These are phyloP conservation scores for Neoniphon sammara DNA, from an alignment of 2,797 vertebrate genomes.

Conservation along the genomic window DNA sequence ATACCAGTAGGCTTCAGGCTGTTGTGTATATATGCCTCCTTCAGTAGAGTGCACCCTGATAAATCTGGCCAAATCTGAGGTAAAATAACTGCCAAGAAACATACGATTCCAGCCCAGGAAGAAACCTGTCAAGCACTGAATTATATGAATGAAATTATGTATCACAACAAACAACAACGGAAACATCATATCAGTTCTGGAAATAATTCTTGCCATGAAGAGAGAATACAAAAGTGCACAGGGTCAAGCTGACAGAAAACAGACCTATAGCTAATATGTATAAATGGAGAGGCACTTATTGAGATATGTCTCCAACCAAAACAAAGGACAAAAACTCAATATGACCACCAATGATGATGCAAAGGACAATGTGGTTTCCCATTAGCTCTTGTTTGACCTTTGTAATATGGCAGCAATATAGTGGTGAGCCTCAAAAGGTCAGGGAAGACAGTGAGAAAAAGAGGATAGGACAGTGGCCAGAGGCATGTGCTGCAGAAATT, in stretches of 20 bases:
- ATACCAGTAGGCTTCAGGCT: conserved; percentile 66
- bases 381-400: conserved; percentile 78
- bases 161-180: conserved; percentile 32
- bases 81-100: conserved; percentile 38
- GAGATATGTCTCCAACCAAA: conserved; percentile 64
- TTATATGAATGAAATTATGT: conserved; percentile 3
- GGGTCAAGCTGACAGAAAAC: conserved; percentile 42
- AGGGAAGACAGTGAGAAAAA: conserved; percentile 65
- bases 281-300: conserved; percentile 57
- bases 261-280: conserved; percentile 64
- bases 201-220: conserved; percentile 35
- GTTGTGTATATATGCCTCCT: conserved; percentile 53
- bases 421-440: conserved; percentile 77
- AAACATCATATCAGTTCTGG: conserved; percentile 20
- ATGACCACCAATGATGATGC: conserved; percentile 71
- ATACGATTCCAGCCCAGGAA: conserved; percentile 14
- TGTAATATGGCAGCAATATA: conserved; percentile 75
- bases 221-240: conserved; percentile 26
- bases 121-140: conserved; percentile 14
- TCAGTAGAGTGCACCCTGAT: conserved; percentile 43
- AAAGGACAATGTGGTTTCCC: conserved; percentile 69
- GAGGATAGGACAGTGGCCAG: conserved; percentile 35
- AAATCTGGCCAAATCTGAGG: conserved; percentile 50
- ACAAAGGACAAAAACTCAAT: conserved; percentile 78
- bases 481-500: conserved; percentile 37